A percentile compares a stretch with the other conserved stretches of the same genome.
Conservation (phyloP, 2,888 invertebrate genomes). For the Molorchus minor region DNA sequence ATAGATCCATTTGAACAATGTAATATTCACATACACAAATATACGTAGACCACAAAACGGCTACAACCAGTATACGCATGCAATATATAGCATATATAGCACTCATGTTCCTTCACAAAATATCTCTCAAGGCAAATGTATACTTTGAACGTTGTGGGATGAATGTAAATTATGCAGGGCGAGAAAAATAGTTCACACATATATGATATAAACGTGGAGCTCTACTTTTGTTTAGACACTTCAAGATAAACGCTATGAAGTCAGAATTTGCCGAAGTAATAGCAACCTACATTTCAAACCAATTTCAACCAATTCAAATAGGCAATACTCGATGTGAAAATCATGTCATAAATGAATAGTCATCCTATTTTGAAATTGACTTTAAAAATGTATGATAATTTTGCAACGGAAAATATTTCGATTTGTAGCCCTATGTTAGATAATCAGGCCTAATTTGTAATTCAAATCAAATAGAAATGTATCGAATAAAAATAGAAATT, state of each 20-base stretch:
- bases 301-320: no score
- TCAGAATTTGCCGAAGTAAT: background rate
- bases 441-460: no score
- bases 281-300: background rate
- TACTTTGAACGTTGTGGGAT: background rate
- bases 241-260: background rate
- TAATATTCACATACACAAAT: conserved; percentile 28
- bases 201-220: background rate
- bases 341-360: no score
- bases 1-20: conserved; percentile 34
- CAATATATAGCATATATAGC: conserved; percentile 19
- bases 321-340: no score
- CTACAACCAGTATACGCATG: conserved; percentile 16
- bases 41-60: conserved; percentile 16
- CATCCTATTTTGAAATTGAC: no score
- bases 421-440: no score
- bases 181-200: conserved; percentile 1
- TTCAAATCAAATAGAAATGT: no score
- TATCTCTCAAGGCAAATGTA: conserved; percentile 5
- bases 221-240: background rate
- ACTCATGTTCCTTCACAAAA: conserved; percentile 17
- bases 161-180: background rate
- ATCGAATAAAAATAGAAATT: no score
- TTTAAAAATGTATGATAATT: no score
- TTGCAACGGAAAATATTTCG: no score